Percentiles rank a stretch among this genome's conserved stretches.
Conservation (phyloP, 2,797 vertebrate genomes). For the Myotis vivesi region DNA sequence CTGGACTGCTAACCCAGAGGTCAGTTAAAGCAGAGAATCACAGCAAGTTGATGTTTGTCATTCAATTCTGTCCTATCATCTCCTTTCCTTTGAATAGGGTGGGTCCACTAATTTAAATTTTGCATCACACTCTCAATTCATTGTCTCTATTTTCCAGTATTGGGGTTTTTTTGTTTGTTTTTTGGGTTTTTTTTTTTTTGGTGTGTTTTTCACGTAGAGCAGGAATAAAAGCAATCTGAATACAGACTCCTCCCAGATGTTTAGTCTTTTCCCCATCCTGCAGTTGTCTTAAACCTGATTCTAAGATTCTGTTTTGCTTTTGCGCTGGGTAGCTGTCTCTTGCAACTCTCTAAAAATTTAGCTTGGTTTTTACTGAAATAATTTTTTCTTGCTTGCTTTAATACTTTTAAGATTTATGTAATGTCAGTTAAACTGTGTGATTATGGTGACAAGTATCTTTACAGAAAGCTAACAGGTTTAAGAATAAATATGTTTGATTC, state of each 20-base stretch:
- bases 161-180: neutral
- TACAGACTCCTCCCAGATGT: too few species aligned
- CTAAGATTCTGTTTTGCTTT: neutral
- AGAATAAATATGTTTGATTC: neutral
- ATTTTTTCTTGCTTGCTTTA: neutral
- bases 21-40: neutral
- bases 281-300: fast-evolving
- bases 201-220: neutral
- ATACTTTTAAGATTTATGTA: neutral
- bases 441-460: neutral
- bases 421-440: neutral
- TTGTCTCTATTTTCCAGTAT: neutral
- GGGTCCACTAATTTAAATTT: neutral
- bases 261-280: fast-evolving
- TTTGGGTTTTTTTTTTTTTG: too few species aligned
- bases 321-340: neutral
- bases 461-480: too few species aligned
- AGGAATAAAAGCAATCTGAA: neutral
- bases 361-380: neutral
- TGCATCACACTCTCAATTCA: fast-evolving
- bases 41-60: fast-evolving
- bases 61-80: fast-evolving
- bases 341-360: neutral
- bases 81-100: neutral
- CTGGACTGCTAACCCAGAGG: neutral